These are phyloP conservation scores for Allygus modestus DNA, from an alignment of 2,888 invertebrate species.

Conservation along the genomic window DNA sequence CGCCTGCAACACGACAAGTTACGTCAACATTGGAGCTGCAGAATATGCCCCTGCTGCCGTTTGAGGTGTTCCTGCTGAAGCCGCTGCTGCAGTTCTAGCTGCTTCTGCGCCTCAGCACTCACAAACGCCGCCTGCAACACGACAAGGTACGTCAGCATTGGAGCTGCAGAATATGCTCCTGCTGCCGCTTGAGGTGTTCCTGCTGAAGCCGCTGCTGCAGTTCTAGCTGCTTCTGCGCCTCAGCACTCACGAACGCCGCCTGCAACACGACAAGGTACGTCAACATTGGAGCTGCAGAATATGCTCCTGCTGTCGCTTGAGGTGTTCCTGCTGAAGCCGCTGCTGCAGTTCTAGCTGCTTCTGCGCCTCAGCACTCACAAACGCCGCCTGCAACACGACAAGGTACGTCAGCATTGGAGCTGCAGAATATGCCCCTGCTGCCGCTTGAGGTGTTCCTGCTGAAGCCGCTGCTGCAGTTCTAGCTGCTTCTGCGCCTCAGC, in stretches of 20 bases:
- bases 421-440: slow-evolving; percentile 79
- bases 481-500: slow-evolving; percentile 81
- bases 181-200: no score
- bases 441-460: slow-evolving; percentile 80
- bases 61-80: slow-evolving; percentile 79
- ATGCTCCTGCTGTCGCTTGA: slow-evolving; percentile 79
- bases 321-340: slow-evolving; percentile 77
- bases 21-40: no score
- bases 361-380: slow-evolving; percentile 77
- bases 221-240: no score
- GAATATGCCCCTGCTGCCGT: slow-evolving; percentile 79
- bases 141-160: no score
- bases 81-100: slow-evolving; percentile 78
- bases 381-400: slow-evolving; percentile 50
- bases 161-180: no score
- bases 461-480: slow-evolving; percentile 75
- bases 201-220: no score
- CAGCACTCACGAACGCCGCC: no score
- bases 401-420: no score
- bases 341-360: slow-evolving; percentile 80
- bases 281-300: slow-evolving; percentile 78
- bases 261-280: no score
- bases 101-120: slow-evolving; percentile 79
- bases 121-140: slow-evolving; percentile 69
- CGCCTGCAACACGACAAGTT: slow-evolving; percentile 49